These are phyloP conservation scores for Crotophaga sulcirostris DNA, from an alignment of 2,113 vertebrate species.

Conservation along the genomic window DNA sequence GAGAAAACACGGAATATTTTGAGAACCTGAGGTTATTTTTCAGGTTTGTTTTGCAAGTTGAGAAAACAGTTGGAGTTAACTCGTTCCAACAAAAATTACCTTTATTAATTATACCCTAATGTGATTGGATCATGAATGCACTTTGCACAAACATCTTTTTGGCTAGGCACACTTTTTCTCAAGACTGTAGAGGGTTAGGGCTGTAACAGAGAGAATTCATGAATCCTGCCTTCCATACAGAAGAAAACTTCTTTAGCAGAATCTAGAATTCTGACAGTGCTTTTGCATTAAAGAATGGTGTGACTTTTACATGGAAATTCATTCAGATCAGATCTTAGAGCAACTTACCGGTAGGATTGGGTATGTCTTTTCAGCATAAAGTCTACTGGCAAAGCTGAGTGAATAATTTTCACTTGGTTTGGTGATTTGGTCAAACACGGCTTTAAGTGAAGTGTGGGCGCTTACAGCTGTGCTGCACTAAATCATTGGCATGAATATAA, in stretches of 20 bases:
- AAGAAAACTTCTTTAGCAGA: neutral
- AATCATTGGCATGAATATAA: neutral
- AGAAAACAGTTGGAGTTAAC: neutral
- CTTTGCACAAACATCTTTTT: neutral
- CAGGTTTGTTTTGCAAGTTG: neutral
- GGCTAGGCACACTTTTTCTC: neutral
- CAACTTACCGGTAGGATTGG: slow-evolving; percentile 48
- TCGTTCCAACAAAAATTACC: neutral
- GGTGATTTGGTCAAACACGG: neutral
- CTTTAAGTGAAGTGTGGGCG: neutral
- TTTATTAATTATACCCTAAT: neutral
- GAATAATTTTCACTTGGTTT: slow-evolving; percentile 12
- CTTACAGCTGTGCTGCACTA: neutral
- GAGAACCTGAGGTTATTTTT: neutral
- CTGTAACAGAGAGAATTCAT: neutral
- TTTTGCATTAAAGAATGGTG: neutral
- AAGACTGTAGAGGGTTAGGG: neutral
- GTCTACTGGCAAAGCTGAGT: neutral
- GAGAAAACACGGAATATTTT: neutral
- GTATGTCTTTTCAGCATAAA: slow-evolving; percentile 30
- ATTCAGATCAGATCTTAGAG: neutral
- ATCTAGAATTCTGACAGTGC: neutral
- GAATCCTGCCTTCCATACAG: neutral
- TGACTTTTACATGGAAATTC: neutral
- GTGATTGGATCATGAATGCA: neutral